A percentile compares a stretch with the other conserved stretches of the same genome.
Evolutionary conservation across 1,140 invertebrate species (phyloP).

Genomic region (Anastrepha ludens): DNA sequence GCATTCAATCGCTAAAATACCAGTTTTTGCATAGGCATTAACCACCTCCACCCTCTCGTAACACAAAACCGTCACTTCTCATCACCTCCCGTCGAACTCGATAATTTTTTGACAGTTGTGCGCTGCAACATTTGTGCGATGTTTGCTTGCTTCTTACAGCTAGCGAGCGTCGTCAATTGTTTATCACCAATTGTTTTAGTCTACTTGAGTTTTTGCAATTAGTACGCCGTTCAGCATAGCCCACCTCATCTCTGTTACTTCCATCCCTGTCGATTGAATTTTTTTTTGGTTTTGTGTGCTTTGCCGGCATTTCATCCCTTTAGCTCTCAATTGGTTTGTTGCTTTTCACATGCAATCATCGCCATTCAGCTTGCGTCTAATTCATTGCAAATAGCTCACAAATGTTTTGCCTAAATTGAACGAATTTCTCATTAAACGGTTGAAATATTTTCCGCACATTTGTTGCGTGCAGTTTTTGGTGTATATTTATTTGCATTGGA

Average conservation of each 20-base stretch:
- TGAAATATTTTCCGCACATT: slow-evolving; percentile 50
- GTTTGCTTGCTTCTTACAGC: not conserved
- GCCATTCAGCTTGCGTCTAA: not conserved
- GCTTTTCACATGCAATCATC: not conserved
- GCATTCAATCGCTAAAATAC: slow-evolving; percentile 31
- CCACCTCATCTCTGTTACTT: not conserved
- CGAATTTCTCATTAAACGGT: slow-evolving; percentile 41
- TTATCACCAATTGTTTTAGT: slow-evolving; percentile 25
- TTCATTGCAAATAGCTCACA: slow-evolving; percentile 47
- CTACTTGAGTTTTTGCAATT: slow-evolving; percentile 31
- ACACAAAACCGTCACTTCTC: not conserved
- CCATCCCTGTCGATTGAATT: not conserved
- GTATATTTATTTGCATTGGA: too few relatives aligned
- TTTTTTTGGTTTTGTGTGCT: not conserved
- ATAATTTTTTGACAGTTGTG: slow-evolving; percentile 10
- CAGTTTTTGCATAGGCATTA: not conserved
- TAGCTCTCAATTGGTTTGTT: not conserved
- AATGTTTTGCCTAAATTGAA: slow-evolving; percentile 23
- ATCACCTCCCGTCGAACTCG: not conserved
- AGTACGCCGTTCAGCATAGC: not conserved
- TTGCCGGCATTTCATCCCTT: not conserved
- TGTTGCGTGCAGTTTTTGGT: slow-evolving; percentile 37
- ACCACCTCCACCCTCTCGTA: not conserved
- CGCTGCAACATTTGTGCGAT: slow-evolving; percentile 19
- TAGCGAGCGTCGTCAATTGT: not conserved